Base-by-base conservation (phyloP, 2,888 invertebrate species). In the Idaea straminata region DNA sequence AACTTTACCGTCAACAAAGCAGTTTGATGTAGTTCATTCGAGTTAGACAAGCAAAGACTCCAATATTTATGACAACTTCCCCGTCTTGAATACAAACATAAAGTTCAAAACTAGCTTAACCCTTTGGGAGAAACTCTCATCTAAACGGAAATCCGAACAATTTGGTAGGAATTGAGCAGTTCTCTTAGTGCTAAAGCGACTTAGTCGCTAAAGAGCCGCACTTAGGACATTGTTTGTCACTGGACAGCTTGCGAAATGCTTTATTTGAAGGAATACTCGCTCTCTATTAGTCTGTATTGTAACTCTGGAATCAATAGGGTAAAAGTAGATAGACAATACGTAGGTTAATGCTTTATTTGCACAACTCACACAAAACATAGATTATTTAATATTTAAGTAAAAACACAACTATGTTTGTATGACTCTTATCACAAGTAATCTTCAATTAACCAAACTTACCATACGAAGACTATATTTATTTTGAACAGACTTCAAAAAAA, bases 21-120 rank as follows among this genome's bases (percentile, higher is more conserved):
- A 85, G 84, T 87, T 87, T 83, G 84, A 85, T 85, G 80, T 88
- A 86, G 85, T 88, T 86, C 78, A 77, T 80, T 80, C 81, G 77
- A 86, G 81, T 88, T 82, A 82, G 84, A 85, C 84, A 83, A 85
- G 81, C 83, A 80, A 80, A 82, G 80, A 77, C 79, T 79, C 80
- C 77, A 80, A 88, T 89, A 89, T 90, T 89, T 89, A 89, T 88
- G 88, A 87, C 86, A 83, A 88, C 82, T 86, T 83, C 78, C 80
- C 77, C 74, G 76, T 78, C 65, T 79, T 81, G 82, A 86, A 87
- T 88, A 83, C 86, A 86, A 88, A 88, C 85, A 85, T 84, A 79
- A 84, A 89, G 83, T 88, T 88, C 79, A 81, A 77, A 88, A 88
- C 87, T 84, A 84, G 85, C 86, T 86, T 80, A 83, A 85, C 85